Percentiles rank a stretch among this genome's conserved stretches.
Conservation (phyloP, 2,888 invertebrate genomes). For the Taenaris catops region DNA sequence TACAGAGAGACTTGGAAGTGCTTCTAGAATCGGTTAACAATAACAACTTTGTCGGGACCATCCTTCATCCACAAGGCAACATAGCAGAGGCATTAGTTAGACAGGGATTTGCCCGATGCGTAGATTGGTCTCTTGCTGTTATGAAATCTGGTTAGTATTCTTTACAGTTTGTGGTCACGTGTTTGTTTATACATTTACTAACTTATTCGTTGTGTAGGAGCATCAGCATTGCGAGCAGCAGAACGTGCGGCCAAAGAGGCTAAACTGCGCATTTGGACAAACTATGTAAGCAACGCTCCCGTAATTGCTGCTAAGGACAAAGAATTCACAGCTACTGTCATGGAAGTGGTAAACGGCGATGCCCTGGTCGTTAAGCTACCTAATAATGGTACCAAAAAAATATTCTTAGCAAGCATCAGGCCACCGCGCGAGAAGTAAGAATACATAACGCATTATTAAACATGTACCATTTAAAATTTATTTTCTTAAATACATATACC, state of each 20-base stretch:
- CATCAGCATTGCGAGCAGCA: constrained; percentile 90
- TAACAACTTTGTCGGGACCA: constrained; percentile 95
- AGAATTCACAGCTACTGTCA: constrained; percentile 89
- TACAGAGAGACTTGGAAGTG: constrained; percentile 95
- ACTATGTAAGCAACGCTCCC: constrained; percentile 89
- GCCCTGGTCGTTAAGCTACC: constrained; percentile 91
- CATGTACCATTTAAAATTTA: background rate
- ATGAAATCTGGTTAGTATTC: constrained; percentile 58
- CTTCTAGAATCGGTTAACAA: constrained; percentile 96
- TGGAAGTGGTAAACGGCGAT: constrained; percentile 97
- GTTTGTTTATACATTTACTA: background rate
- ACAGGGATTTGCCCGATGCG: constrained; percentile 95
- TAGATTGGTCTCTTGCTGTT: constrained; percentile 69
- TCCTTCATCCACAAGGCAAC: constrained; percentile 94
- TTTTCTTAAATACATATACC: constrained; percentile 8
- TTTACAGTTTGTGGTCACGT: background rate
- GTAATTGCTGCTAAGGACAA: constrained; percentile 88
- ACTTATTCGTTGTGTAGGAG: constrained; percentile 57
- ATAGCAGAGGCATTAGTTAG: constrained; percentile 95
- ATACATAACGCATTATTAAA: too few species aligned
- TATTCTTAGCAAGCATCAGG: constrained; percentile 97
- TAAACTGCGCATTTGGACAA: constrained; percentile 93
- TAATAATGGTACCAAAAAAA: constrained; percentile 90
- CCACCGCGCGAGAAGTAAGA: constrained; percentile 89
- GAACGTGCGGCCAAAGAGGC: constrained; percentile 94